These are phyloP conservation scores for Pitangus sulphuratus DNA, from an alignment of 2,797 vertebrate species.

Conservation along the genomic window DNA sequence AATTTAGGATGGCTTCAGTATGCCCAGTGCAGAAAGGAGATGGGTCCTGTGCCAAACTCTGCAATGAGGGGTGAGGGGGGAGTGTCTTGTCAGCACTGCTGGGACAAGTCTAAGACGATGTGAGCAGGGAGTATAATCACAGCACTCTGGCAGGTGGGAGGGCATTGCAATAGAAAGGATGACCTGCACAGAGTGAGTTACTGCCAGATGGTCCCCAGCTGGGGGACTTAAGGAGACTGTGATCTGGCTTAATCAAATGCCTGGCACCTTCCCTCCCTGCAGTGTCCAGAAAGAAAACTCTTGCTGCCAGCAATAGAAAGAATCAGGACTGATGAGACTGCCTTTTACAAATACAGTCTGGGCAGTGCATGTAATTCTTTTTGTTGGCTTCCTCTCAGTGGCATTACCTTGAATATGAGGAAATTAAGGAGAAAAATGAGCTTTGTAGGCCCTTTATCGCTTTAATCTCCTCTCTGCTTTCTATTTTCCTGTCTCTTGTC, in stretches of 20 bases:
- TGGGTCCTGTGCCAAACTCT: neutral
- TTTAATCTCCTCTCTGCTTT: constrained; percentile 24
- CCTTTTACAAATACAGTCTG: constrained; percentile 25
- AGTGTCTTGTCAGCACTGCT: neutral
- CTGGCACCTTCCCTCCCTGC: constrained; percentile 37
- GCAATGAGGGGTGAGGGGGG: neutral
- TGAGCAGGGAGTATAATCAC: neutral
- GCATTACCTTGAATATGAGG: constrained; percentile 39
- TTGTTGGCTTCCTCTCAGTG: constrained; percentile 2
- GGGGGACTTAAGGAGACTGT: constrained; percentile 16
- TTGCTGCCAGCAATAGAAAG: neutral
- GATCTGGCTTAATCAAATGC: constrained; percentile 47
- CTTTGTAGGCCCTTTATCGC: constrained; percentile 8
- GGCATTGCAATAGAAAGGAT: neutral
- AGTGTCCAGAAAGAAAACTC: constrained; percentile 3
- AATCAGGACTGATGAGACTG: neutral
- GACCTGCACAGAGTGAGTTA: neutral
- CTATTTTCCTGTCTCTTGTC: neutral
- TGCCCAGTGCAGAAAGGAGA: neutral
- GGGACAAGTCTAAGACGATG: neutral
- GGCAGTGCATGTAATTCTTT: neutral
- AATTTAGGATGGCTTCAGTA: neutral
- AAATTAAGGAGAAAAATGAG: constrained; percentile 45
- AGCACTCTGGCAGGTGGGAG: neutral
- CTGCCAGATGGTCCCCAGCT: constrained; percentile 42